A percentile compares a stretch with the other conserved stretches of the same genome.
Evolutionary conservation across 2,113 vertebrate genomes (phyloP).

Genomic region (Psilopsiagon aymara): DNA sequence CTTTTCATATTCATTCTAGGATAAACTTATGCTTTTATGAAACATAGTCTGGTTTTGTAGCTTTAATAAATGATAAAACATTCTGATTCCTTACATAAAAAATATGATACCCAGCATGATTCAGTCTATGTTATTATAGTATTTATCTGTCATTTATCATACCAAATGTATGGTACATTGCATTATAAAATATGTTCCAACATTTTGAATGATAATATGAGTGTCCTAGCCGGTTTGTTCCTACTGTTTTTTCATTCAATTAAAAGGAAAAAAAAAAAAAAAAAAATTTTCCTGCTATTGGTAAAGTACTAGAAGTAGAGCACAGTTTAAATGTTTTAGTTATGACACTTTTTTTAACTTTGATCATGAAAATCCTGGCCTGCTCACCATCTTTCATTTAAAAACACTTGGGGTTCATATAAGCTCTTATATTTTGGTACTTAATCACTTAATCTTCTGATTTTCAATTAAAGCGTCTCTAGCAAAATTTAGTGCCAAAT

Average conservation of each 20-base stretch:
- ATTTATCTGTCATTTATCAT: not conserved
- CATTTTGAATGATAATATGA: not conserved
- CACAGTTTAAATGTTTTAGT: conserved; percentile 29
- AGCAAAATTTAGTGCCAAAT: not conserved
- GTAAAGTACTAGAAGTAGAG: conserved; percentile 18
- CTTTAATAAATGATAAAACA: not conserved
- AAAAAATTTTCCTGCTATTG: not conserved
- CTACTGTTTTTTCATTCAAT: conserved; percentile 20
- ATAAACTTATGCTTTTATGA: conserved; percentile 17
- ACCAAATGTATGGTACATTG: not conserved
- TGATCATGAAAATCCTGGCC: not conserved
- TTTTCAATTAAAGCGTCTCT: not conserved
- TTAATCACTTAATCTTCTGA: not conserved
- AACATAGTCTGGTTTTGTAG: not conserved
- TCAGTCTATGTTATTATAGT: not conserved
- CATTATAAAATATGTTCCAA: not conserved
- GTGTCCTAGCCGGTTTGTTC: not conserved
- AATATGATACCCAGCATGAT: not conserved
- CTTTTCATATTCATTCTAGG: not conserved
- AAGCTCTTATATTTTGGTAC: not conserved
- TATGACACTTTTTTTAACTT: not conserved
- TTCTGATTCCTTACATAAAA: not conserved
- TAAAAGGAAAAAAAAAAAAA: not conserved
- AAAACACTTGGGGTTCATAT: not conserved
- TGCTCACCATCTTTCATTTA: not conserved